Percentiles rank a stretch among this genome's conserved stretches.
phyloP scores from a whole-genome alignment of 2,888 invertebrate genomes.

The Portevinia maculata region DNA sequence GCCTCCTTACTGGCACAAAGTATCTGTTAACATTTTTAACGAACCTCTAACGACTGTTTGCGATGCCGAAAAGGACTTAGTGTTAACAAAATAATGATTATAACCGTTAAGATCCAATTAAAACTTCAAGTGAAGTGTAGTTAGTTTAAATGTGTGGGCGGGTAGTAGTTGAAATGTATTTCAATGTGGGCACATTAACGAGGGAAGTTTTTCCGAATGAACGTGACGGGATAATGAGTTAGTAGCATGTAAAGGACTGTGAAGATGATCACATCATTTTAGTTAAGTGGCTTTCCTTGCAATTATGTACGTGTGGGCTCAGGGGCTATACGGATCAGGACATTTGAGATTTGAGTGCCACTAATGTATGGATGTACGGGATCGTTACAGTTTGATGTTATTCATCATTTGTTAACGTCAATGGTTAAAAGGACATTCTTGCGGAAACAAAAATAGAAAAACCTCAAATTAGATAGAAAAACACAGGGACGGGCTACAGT shows the following conservation, averaged over 20 bases:
- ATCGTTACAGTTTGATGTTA: too few relatives aligned
- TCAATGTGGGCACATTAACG: constrained; percentile 29
- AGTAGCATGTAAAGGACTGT: constrained; percentile 44
- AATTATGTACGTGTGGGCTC: too few relatives aligned
- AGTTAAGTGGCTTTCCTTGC: too few relatives aligned
- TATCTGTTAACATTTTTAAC: constrained; percentile 74
- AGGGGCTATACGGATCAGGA: too few relatives aligned
- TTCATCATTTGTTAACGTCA: too few relatives aligned
- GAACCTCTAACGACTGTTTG: constrained; percentile 73
- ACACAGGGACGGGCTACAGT: too few relatives aligned
- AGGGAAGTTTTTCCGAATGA: constrained; percentile 19
- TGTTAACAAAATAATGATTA: constrained; percentile 67
- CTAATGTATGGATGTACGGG: too few relatives aligned
- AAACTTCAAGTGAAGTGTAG: constrained; percentile 66
- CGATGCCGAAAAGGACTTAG: constrained; percentile 42
- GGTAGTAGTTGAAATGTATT: background rate
- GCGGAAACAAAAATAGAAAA: too few relatives aligned
- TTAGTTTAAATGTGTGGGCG: constrained; percentile 52
- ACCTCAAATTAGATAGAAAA: too few relatives aligned
- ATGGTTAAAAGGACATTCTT: too few relatives aligned
- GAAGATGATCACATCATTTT: constrained; percentile 9
- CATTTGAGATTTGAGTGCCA: too few relatives aligned
- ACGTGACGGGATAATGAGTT: constrained; percentile 31
- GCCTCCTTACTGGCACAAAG: constrained; percentile 61
- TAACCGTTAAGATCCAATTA: constrained; percentile 72